Evolutionary conservation across 30 jellyfish, hydroid and myxozoan genomes (phyloP).

Genomic region (Rhopilema esculentum): DNA sequence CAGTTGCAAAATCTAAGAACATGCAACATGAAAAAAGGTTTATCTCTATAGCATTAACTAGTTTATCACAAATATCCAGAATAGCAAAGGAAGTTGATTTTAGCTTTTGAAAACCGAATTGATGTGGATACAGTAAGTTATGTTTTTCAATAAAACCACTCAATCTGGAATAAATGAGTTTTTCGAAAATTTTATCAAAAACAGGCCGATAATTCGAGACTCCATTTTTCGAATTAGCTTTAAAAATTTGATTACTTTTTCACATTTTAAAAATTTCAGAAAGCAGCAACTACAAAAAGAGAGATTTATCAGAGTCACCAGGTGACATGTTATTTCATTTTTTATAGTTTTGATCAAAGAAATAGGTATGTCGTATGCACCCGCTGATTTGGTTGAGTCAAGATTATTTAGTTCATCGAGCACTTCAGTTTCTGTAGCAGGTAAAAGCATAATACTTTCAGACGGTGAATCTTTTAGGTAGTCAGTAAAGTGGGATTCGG

Average conservation of each 20-base stretch:
- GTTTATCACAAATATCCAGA: slow-evolving; percentile 17
- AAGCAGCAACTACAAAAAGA: slow-evolving; percentile 45
- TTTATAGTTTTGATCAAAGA: slow-evolving; percentile 14
- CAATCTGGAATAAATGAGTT: slow-evolving; percentile 26
- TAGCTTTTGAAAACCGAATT: slow-evolving; percentile 46
- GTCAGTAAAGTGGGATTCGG: neutral
- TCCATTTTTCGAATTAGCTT: slow-evolving; percentile 33
- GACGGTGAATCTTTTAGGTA: slow-evolving; percentile 8
- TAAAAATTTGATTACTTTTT: slow-evolving; percentile 32
- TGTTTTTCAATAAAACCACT: slow-evolving; percentile 22
- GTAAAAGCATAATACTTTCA: slow-evolving; percentile 15
- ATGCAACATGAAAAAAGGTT: slow-evolving; percentile 31
- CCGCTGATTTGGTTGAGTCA: slow-evolving; percentile 37
- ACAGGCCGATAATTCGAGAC: slow-evolving; percentile 50
- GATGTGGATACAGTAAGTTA: slow-evolving; percentile 20
- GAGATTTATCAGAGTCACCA: slow-evolving; percentile 25
- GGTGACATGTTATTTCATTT: slow-evolving; percentile 17
- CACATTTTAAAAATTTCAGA: slow-evolving; percentile 34
- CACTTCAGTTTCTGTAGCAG: slow-evolving; percentile 42
- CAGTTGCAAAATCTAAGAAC: slow-evolving; percentile 40
- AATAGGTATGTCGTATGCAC: slow-evolving; percentile 34
- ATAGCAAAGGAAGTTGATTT: slow-evolving; percentile 49
- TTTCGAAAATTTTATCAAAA: slow-evolving; percentile 39
- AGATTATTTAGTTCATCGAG: slow-evolving; percentile 45
- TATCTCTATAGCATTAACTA: slow-evolving; percentile 36